Percentiles rank a stretch among this genome's conserved stretches.
Conservation (phyloP, 2,888 invertebrate genomes). For the Oligia strigilis region DNA sequence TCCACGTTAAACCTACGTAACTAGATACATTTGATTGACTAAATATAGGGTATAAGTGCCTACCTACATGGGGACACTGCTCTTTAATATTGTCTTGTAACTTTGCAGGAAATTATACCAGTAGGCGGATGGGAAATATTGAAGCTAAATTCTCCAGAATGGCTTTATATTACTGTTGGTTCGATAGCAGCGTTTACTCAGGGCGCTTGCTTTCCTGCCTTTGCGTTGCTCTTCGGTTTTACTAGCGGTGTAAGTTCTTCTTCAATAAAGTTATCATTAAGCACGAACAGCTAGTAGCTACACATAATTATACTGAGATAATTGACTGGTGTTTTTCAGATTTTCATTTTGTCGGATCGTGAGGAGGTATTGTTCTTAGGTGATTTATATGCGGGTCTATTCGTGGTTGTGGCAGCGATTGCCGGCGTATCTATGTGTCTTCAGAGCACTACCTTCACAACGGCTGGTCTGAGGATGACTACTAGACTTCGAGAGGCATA, state of each 20-base stretch:
- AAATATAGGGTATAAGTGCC: neutral
- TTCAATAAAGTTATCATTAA: neutral
- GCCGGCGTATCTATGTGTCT: slow-evolving; percentile 92
- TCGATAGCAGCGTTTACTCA: slow-evolving; percentile 91
- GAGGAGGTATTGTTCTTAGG: slow-evolving; percentile 90
- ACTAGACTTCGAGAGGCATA: slow-evolving; percentile 90
- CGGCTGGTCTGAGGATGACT: slow-evolving; percentile 94
- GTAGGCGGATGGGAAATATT: slow-evolving; percentile 88
- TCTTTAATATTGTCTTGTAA: neutral
- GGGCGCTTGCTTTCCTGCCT: slow-evolving; percentile 92
- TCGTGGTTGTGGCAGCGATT: slow-evolving; percentile 92
- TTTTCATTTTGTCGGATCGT: slow-evolving; percentile 90
- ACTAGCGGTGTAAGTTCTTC: slow-evolving; percentile 89
- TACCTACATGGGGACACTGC: neutral
- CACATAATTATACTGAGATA: neutral
- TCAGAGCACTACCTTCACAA: slow-evolving; percentile 93
- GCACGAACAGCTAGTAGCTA: neutral
- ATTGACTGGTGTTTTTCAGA: slow-evolving; percentile 78
- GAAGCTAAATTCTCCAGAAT: slow-evolving; percentile 92
- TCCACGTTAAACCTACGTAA: too few relatives aligned
- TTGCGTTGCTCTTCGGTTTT: slow-evolving; percentile 93
- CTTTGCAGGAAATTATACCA: slow-evolving; percentile 74
- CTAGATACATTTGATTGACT: too few relatives aligned
- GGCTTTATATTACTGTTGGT: slow-evolving; percentile 90
- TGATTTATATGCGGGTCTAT: slow-evolving; percentile 92